Evolutionary conservation across 2,113 vertebrate species (phyloP), one percentile per base, ranked within the genome.

Genomic region (Psilopogon haemacephalus): DNA sequence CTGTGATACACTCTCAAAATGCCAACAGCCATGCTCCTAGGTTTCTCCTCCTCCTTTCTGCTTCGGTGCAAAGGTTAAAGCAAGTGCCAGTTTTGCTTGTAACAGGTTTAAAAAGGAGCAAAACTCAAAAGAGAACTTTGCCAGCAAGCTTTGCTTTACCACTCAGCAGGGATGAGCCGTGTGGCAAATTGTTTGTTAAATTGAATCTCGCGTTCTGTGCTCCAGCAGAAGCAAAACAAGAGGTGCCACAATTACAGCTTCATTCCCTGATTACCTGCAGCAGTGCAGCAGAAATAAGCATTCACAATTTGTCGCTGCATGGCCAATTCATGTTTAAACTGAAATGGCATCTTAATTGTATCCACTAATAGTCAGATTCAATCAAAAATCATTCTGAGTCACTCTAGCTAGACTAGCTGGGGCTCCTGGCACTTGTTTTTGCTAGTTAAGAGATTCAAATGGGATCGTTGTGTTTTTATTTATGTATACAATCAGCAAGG

Each of bases 281-380:
- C 97, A 97, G 95, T 94, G 10, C 97, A 97, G 95, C 91, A 96
- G 97, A 93, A 97, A 91, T 94, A 97, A 98, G 90, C 96, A 94
- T 93, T 88, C 89, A 88, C 97, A 97, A 92, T 98, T 97, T 97
- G 97, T 96, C 30, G 24, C 97, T 97, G 96, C 96, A 71, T 60
- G 91, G 96, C 86, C 96, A 95, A 97, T 98, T 97, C 97, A 96
- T 98, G 97, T 96, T 96, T 97, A 97, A 97, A 97, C 92, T 92
- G 97, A 97, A 97, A 92, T 69, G 12, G 97, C 95, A 93, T 97
- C 97, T 98, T 98, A 98, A 98, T 98, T 98, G 97, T 96, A 97
- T 97, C 95, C 86, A 76, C 93, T 97, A 97, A 96, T 96, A 95
- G 97, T 94, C 95, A 95, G 90, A 96, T 97, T 97, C 95, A 97